A percentile compares a stretch with the other conserved stretches of the same genome.
These are phyloP conservation scores for Cochlearius cochlearius DNA, from an alignment of 2,113 vertebrate species.

Conservation along the genomic window DNA sequence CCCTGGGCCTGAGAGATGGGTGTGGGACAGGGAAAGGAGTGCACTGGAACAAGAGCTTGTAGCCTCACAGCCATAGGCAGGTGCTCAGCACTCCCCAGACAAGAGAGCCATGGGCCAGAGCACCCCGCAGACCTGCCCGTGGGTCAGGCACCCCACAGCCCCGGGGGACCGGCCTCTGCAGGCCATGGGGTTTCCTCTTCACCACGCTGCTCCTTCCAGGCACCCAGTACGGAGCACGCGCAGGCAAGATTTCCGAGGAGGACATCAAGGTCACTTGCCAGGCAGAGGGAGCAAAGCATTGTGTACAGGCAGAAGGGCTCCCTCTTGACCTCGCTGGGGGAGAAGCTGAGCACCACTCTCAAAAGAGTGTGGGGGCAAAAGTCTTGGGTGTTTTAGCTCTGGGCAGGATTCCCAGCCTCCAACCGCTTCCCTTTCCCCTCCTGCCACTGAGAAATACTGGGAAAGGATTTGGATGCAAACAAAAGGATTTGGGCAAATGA, in stretches of 20 bases:
- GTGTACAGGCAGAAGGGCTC: neutral
- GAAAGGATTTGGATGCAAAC: neutral
- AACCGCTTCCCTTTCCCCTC: neutral
- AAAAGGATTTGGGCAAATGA: neutral
- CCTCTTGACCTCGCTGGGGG: neutral
- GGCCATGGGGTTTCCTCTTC: neutral
- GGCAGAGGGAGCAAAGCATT: neutral
- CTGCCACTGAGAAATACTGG: neutral
- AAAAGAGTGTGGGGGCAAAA: neutral
- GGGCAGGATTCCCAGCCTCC: neutral
- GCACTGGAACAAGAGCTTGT: neutral
- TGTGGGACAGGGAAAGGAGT: neutral
- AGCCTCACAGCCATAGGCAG: neutral
- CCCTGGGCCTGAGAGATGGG: neutral
- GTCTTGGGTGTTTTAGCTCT: neutral
- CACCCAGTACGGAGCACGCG: neutral
- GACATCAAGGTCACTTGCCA: neutral
- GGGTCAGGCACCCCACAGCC: neutral
- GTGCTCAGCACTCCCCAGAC: too few species aligned
- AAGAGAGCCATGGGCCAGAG: neutral
- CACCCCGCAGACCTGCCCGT: neutral
- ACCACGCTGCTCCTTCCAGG: neutral
- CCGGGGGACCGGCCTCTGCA: neutral
- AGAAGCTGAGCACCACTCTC: rapidly evolving
- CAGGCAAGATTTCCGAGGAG: rapidly evolving